Percentiles rank a stretch among this genome's conserved stretches.
Evolutionary conservation across 2,113 vertebrate genomes (phyloP).

Genomic region (Daphoenositta chrysoptera): DNA sequence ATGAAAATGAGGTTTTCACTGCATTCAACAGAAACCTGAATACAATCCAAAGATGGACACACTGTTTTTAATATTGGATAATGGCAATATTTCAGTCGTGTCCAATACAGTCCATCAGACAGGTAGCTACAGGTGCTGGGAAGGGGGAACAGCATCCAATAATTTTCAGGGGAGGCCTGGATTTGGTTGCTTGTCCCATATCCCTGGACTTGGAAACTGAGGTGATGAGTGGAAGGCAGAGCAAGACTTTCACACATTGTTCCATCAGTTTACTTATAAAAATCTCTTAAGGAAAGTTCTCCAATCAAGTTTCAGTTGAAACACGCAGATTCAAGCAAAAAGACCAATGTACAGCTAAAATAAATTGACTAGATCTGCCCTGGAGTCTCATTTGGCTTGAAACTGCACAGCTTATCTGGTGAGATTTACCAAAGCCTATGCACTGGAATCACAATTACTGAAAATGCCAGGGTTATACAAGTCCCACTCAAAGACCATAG

Average conservation of each 20-base stretch:
- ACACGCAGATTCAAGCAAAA: neutral
- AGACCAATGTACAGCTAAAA: neutral
- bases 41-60: neutral
- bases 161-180: neutral
- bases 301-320: neutral
- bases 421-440: neutral
- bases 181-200: neutral
- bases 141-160: neutral
- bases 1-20: neutral
- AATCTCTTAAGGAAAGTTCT: neutral
- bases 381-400: neutral
- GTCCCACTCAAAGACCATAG: neutral
- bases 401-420: neutral
- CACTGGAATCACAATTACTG: neutral
- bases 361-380: neutral
- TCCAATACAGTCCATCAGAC: neutral
- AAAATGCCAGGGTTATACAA: neutral
- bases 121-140: neutral
- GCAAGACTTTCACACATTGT: neutral
- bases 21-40: neutral
- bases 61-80: neutral
- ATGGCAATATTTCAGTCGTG: neutral
- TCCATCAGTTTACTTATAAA: neutral
- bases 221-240: neutral
- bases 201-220: neutral